Percentiles rank a stretch among this genome's conserved stretches.
These are phyloP conservation scores for Chiridota heheva DNA, from an alignment of 35 echinoderm and acorn worm species.

Conservation along the genomic window DNA sequence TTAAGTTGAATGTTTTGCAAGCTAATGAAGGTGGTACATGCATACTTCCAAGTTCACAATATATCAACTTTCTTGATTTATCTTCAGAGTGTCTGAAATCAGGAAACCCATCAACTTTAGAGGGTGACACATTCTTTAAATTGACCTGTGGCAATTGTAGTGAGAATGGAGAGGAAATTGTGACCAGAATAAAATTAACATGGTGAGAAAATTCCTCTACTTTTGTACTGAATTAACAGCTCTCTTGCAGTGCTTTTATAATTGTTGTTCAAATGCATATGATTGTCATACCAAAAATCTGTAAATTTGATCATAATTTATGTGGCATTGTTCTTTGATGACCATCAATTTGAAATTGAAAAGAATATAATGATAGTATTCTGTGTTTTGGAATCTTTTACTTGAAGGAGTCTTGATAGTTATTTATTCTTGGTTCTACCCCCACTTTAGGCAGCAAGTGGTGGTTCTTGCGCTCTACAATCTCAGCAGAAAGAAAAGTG, in stretches of 20 bases:
- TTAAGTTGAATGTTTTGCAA: neutral
- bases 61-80: slow-evolving; percentile 11
- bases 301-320: no score
- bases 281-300: no score
- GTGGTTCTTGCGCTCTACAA: slow-evolving; percentile 92
- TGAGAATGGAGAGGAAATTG: slow-evolving; percentile 53
- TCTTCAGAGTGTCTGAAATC: slow-evolving; percentile 75
- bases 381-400: neutral
- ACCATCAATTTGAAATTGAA: neutral
- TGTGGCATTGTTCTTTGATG: neutral
- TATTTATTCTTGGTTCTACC: no score
- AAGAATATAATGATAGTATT: neutral
- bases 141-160: slow-evolving; percentile 70
- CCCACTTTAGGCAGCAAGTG: slow-evolving; percentile 83
- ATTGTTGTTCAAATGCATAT: no score
- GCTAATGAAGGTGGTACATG: neutral
- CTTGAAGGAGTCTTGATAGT: no score
- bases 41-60: neutral
- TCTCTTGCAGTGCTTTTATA: neutral
- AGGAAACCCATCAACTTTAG: slow-evolving; percentile 75
- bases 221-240: neutral
- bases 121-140: slow-evolving; percentile 87
- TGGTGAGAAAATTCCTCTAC: slow-evolving; percentile 61
- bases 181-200: slow-evolving; percentile 79
- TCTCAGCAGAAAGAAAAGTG: slow-evolving; percentile 71